Evolutionary conservation across 2,888 invertebrate genomes (phyloP), one percentile per base, ranked within the genome.

Genomic region (Eupithecia insigniata): DNA sequence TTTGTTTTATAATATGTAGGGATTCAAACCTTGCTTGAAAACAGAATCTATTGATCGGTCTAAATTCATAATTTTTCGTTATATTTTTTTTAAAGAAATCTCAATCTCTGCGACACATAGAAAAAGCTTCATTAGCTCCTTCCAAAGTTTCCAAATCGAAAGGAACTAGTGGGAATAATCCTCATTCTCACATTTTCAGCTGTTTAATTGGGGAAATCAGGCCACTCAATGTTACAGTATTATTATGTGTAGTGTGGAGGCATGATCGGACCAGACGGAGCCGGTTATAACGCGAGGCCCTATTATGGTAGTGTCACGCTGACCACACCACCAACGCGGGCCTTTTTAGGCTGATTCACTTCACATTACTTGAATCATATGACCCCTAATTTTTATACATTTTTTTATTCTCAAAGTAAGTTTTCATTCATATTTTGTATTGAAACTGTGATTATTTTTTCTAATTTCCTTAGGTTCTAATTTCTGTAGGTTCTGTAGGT

Each of bases 271-370:
- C 30, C 36, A 16, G n/a, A 62, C 14, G 34, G n/a, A 34, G 1
- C 62, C n/a, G 22, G 26, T 22, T 64, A n/a, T 22, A n/a, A n/a
- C n/a, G 60, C 22, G 34, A 22, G 62, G n/a, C 22, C 64, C 64
- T 64, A 18, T 5, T 64, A 64, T 26, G 64, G 64, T 22, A 7
- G 1, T 62, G 62, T 36, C 62, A 51, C 3, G 32, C 18, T 64
- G 64, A 34, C 34, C n/a, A 16, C n/a, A 22, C 36, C 64, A 36
- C 64, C 64, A 39, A 64, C 64, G 64, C 64, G 22, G 18, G 14
- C 16, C 36, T 34, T 64, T 1, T 39, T 26, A 14, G 36, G 36
- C n/a, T 34, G 36, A 34, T 64, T 22, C 32, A 55, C 3, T 1
- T 55, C 55, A 10, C 51, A 36, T 64, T 36, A 64, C n/a, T 34